These are phyloP conservation scores for Botia almorhae DNA, from an alignment of 2,797 vertebrate species.

Conservation along the genomic window DNA sequence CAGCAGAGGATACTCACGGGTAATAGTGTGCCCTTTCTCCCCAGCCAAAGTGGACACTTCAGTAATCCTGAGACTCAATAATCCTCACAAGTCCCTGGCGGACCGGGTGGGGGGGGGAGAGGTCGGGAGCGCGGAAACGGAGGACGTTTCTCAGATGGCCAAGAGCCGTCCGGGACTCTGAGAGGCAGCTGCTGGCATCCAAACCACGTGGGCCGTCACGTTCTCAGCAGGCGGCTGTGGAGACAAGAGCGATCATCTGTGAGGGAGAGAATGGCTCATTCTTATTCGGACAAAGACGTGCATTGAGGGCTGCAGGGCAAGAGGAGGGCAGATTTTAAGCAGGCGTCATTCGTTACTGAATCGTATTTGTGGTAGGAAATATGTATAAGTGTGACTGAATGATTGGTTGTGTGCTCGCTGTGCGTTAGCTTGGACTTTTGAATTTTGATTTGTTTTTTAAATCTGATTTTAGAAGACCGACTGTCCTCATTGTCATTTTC, in stretches of 20 bases:
- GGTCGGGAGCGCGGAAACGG: slow-evolving; percentile 53
- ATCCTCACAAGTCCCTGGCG: slow-evolving; percentile 55
- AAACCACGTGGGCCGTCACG: slow-evolving; percentile 63
- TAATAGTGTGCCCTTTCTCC: slow-evolving; percentile 58
- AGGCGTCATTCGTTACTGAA: slow-evolving; percentile 24
- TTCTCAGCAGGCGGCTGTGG: slow-evolving; percentile 70
- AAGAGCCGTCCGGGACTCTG: slow-evolving; percentile 42
- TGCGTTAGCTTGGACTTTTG: neutral
- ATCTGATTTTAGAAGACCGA: neutral
- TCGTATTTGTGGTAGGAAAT: slow-evolving; percentile 10
- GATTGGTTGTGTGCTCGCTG: neutral
- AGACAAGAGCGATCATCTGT: slow-evolving; percentile 72
- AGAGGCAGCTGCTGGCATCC: slow-evolving; percentile 59
- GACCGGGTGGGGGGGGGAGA: slow-evolving; percentile 26
- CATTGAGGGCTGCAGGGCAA: slow-evolving; percentile 63
- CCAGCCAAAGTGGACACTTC: slow-evolving; percentile 49
- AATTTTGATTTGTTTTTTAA: neutral
- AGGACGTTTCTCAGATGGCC: slow-evolving; percentile 40
- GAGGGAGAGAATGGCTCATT: slow-evolving; percentile 74
- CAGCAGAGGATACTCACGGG: slow-evolving; percentile 73
- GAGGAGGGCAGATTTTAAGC: slow-evolving; percentile 39
- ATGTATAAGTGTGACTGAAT: neutral
- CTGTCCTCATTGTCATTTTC: neutral
- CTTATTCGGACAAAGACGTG: slow-evolving; percentile 74
- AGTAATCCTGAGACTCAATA: slow-evolving; percentile 52